Conservation (phyloP, 2,888 invertebrate species). For the Cryptocephalus moraei region DNA sequence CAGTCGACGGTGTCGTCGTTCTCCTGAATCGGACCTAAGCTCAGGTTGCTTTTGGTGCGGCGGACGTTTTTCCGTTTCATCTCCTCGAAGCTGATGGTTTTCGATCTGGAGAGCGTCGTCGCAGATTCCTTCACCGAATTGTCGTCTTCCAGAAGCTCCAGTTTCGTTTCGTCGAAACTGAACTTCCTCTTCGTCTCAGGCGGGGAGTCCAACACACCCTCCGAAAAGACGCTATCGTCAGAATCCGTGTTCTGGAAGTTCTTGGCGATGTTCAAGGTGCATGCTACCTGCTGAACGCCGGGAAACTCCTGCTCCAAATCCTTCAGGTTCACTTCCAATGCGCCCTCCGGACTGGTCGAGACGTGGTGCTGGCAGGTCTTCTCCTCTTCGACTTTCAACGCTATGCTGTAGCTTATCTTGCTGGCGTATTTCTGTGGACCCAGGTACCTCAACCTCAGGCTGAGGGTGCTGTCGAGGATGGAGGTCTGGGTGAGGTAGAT, state of each 20-base stretch:
- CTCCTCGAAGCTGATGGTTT: constrained; percentile 15
- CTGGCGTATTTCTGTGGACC: constrained; percentile 19
- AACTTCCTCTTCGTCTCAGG: neutral
- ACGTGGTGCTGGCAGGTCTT: constrained; percentile 8
- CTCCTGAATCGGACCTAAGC: constrained; percentile 18
- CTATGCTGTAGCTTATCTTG: constrained; percentile 20
- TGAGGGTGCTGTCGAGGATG: constrained; percentile 10
- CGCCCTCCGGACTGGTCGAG: constrained; percentile 5
- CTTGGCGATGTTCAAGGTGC: constrained; percentile 13
- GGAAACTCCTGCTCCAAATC: constrained; percentile 7
- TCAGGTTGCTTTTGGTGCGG: constrained; percentile 15
- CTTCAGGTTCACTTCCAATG: constrained; percentile 11
- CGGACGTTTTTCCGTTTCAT: constrained; percentile 9
- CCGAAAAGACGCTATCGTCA: constrained; percentile 7
- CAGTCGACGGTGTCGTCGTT: constrained; percentile 16
- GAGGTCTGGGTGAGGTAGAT: constrained; percentile 24
- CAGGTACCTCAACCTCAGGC: constrained; percentile 21
- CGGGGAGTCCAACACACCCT: constrained; percentile 1
- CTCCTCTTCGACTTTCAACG: constrained; percentile 6
- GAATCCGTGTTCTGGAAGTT: constrained; percentile 2
- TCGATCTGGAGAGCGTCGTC: constrained; percentile 11
- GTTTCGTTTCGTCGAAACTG: too few relatives aligned
- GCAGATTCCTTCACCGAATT: neutral
- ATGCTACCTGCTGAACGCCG: constrained; percentile 9
- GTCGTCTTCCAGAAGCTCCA: neutral